These are phyloP conservation scores for Protaetia brevitarsis DNA, from an alignment of 1,140 invertebrate species.

Conservation along the genomic window DNA sequence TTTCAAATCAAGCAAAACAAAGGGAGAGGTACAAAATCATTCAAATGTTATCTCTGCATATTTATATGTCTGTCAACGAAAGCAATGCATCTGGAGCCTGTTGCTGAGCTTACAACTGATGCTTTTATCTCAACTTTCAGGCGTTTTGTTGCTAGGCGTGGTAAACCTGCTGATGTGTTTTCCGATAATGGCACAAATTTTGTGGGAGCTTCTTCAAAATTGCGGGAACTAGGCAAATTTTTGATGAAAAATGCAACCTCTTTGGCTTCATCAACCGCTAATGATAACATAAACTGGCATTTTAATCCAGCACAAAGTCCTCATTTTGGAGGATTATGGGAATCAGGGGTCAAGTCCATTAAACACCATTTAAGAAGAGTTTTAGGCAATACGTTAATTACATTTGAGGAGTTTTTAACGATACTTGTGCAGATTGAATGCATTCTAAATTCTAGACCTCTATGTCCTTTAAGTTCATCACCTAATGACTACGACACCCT, in stretches of 20 bases:
- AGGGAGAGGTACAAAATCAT: conserved; percentile 34
- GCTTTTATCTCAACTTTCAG: conserved; percentile 40
- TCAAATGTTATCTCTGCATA: conserved; percentile 47
- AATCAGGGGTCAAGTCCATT: conserved; percentile 25
- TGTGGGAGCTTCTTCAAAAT: not conserved
- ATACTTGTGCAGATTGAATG: conserved; percentile 36
- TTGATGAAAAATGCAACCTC: not conserved
- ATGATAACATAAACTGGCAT: conserved; percentile 29
- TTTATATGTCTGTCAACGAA: conserved; percentile 51
- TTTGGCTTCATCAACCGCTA: conserved; percentile 22
- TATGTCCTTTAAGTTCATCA: conserved; percentile 38
- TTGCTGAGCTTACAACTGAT: conserved; percentile 43
- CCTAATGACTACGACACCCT: conserved; percentile 34
- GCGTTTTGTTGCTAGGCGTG: conserved; percentile 42
- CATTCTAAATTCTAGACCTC: conserved; percentile 41
- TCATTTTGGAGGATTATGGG: conserved; percentile 31
- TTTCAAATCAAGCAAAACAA: not conserved
- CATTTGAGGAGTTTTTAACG: conserved; percentile 29
- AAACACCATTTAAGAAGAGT: conserved; percentile 27
- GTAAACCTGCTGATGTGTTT: conserved; percentile 35
- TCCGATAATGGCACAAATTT: conserved; percentile 43
- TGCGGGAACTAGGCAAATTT: not conserved
- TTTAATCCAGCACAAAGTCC: conserved; percentile 26
- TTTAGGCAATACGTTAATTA: conserved; percentile 25
- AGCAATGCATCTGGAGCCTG: conserved; percentile 51